Percentiles rank a stretch among this genome's conserved stretches.
Conservation (phyloP, 2,797 vertebrate species). For the Cyclopterus lumpus region DNA sequence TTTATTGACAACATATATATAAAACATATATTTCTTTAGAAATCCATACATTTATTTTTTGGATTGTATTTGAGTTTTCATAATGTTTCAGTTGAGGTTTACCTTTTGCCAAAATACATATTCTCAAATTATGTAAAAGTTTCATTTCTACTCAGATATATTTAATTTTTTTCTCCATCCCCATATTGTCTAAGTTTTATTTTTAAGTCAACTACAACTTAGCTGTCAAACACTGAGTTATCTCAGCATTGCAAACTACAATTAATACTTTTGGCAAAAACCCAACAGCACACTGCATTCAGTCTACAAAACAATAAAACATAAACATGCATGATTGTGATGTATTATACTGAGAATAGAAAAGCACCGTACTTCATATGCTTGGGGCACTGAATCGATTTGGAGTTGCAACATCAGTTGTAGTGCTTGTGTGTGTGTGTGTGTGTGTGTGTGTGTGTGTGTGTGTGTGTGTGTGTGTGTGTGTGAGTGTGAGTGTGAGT, state of each 20-base stretch:
- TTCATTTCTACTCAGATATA: background rate
- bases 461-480: background rate
- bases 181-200: slow-evolving; percentile 6
- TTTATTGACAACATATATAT: background rate
- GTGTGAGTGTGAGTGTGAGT: background rate
- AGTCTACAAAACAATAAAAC: slow-evolving; percentile 60
- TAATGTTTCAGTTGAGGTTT: background rate
- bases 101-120: background rate
- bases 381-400: slow-evolving; percentile 79
- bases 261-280: slow-evolving; percentile 57
- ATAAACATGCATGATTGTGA: slow-evolving; percentile 73
- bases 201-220: slow-evolving; percentile 17
- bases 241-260: slow-evolving; percentile 38
- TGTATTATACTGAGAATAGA: slow-evolving; percentile 75
- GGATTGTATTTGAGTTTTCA: background rate
- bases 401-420: slow-evolving; percentile 76
- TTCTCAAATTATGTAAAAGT: background rate
- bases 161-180: background rate
- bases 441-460: background rate
- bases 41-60: background rate
- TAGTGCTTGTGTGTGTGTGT: slow-evolving; percentile 21
- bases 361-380: slow-evolving; percentile 67
- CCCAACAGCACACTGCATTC: slow-evolving; percentile 39
- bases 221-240: slow-evolving; percentile 36
- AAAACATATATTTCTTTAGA: background rate